These are phyloP conservation scores for Prunella strophiata DNA, from an alignment of 2,797 vertebrate species.

Conservation along the genomic window DNA sequence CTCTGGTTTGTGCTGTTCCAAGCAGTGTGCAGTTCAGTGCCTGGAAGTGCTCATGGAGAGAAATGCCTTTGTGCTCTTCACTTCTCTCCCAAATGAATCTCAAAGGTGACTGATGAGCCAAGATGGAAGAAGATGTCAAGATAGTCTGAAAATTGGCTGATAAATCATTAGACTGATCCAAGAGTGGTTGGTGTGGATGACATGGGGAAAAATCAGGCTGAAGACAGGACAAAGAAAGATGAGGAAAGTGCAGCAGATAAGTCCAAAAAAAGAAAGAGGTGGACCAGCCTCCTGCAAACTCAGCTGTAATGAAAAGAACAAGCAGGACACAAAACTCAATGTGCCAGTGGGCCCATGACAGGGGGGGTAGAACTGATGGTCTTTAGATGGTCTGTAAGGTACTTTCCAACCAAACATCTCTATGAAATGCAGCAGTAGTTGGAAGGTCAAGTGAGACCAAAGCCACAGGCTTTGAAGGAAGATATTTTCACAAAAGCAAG, in stretches of 20 bases:
- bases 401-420: neutral
- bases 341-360: neutral
- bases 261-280: neutral
- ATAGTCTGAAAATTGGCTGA: neutral
- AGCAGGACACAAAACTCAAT: neutral
- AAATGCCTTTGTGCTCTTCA: neutral
- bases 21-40: fast-evolving
- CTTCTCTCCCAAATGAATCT: neutral
- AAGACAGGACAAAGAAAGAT: neutral
- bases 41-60: neutral
- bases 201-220: neutral
- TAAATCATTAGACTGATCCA: neutral
- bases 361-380: neutral
- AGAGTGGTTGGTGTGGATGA: neutral
- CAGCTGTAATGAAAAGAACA: neutral
- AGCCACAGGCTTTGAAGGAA: neutral
- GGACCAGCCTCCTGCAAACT: neutral
- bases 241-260: neutral
- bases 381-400: neutral
- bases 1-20: neutral
- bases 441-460: neutral
- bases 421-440: neutral
- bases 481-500: neutral
- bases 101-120: neutral
- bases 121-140: neutral